Percentiles rank a stretch among this genome's conserved stretches.
These are phyloP conservation scores for Caenorhabditis zanzibari DNA, from an alignment of 2,888 invertebrate species.

Conservation along the genomic window DNA sequence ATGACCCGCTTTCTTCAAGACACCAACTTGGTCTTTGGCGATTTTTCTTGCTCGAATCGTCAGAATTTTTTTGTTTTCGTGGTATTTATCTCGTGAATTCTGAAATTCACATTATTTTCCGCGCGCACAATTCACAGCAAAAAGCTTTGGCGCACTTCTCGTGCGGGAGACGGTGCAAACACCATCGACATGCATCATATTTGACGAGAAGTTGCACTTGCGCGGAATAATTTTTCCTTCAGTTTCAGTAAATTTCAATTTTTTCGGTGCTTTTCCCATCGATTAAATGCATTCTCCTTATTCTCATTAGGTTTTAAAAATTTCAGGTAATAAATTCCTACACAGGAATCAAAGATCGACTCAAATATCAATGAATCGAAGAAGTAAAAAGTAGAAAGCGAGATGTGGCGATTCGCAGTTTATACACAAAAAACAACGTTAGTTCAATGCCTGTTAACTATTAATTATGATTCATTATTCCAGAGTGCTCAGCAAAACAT, in stretches of 20 bases:
- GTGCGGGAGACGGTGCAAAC: slow-evolving; percentile 48
- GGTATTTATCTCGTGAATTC: too few relatives aligned
- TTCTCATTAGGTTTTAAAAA: neutral
- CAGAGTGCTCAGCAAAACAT: slow-evolving; percentile 54
- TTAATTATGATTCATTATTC: neutral
- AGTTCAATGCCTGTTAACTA: neutral
- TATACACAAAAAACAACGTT: slow-evolving; percentile 52
- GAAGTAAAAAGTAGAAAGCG: slow-evolving; percentile 2
- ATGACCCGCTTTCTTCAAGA: slow-evolving; percentile 18
- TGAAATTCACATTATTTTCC: too few relatives aligned
- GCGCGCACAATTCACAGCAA: too few relatives aligned
- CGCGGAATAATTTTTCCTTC: slow-evolving; percentile 43
- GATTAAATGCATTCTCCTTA: neutral
- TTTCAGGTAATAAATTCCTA: slow-evolving; percentile 64
- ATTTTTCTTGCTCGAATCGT: slow-evolving; percentile 34
- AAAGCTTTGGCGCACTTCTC: too few relatives aligned
- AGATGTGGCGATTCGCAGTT: slow-evolving; percentile 64
- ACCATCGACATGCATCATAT: slow-evolving; percentile 12
- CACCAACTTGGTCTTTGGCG: slow-evolving; percentile 19
- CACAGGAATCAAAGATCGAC: slow-evolving; percentile 37
- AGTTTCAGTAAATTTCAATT: slow-evolving; percentile 8
- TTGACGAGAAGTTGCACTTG: slow-evolving; percentile 45
- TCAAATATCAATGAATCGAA: slow-evolving; percentile 14
- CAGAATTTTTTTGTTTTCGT: too few relatives aligned
- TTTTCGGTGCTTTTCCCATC: neutral